A percentile compares a stretch with the other conserved stretches of the same genome.
phyloP scores from a whole-genome alignment of 2,888 invertebrate species.

The Adineta ricciae region DNA sequence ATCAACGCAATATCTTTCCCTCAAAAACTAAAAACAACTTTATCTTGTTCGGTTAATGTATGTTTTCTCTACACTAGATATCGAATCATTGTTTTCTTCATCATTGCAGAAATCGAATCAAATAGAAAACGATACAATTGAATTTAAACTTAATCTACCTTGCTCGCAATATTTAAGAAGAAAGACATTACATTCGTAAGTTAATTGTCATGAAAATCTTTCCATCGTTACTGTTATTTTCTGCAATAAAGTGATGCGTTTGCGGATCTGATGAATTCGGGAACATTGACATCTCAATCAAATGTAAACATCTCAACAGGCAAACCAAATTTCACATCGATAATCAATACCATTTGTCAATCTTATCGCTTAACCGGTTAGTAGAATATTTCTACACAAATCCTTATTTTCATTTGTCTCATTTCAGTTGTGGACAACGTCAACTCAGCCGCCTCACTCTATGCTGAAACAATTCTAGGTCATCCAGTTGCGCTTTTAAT shows the following conservation, averaged over 20 bases:
- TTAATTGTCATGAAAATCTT: neutral
- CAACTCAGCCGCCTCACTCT: neutral
- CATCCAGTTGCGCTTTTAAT: neutral
- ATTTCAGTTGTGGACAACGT: neutral
- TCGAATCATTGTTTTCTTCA: neutral
- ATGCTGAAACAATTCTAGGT: neutral
- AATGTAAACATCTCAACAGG: neutral
- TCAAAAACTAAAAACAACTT: slow-evolving; percentile 4
- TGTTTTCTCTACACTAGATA: neutral
- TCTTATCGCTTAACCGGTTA: neutral
- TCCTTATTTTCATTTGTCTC: neutral
- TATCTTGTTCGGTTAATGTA: neutral
- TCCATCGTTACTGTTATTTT: too few species aligned
- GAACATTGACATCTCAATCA: neutral
- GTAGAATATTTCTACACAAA: neutral
- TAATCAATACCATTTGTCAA: neutral
- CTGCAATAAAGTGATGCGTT: neutral
- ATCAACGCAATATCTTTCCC: neutral
- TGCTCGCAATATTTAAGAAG: neutral
- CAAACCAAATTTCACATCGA: neutral
- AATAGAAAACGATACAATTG: neutral
- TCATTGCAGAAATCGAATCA: neutral
- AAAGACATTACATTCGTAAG: neutral
- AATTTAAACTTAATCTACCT: slow-evolving; percentile 8
- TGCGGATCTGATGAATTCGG: neutral